Evolutionary conservation across 2,113 vertebrate species (phyloP), one percentile per base, ranked within the genome.

Genomic region (Leptobrachium leishanense): DNA sequence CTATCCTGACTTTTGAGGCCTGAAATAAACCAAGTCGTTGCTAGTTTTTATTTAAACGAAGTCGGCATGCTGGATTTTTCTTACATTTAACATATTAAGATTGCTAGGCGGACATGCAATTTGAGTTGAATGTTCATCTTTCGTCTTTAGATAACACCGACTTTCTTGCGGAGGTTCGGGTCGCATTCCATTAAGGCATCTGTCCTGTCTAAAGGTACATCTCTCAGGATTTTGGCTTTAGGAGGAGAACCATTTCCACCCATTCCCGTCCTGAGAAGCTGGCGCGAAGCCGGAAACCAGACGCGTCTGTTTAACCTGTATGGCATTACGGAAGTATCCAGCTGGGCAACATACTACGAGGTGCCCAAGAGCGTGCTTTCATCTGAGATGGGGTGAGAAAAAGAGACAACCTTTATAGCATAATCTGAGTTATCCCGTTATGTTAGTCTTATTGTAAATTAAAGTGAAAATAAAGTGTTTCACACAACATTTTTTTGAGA

Each of bases 251-350:
- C 92, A 1, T 98, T 95, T 84, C 97, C 97, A 0, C 82, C 85
- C 0, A 82, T 93, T 2, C 84, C 82, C 55, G 63, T 93, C 78
- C 85, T 98, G 79, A 91, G 84, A 75, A 92, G 88, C 84, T 99
- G 98, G 97, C 95, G 88, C 83, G 91, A 88, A 57, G 6, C 91
- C 80, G 93, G 94, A 75, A 99, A 98, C 83, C 88, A 84, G 85
- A 98, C 98, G 2, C 82, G 82, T 2, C 87, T 99, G 82, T 98
- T 92, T 88, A 99, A 98, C 86, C 84, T 99, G 55, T 99, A 99
- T 44, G 98, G 98, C 46, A 91, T 97, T 80, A 99, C 97, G 2
- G 98, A 99, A 82, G 97, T 99, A 53, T 99, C 98, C 79, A 96
- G 97, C 87, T 99, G 98, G 98, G 96, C 96, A 6, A 95, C 89